Evolutionary conservation across 2,797 vertebrate species (phyloP).

Genomic region (Alfaro cultratus): DNA sequence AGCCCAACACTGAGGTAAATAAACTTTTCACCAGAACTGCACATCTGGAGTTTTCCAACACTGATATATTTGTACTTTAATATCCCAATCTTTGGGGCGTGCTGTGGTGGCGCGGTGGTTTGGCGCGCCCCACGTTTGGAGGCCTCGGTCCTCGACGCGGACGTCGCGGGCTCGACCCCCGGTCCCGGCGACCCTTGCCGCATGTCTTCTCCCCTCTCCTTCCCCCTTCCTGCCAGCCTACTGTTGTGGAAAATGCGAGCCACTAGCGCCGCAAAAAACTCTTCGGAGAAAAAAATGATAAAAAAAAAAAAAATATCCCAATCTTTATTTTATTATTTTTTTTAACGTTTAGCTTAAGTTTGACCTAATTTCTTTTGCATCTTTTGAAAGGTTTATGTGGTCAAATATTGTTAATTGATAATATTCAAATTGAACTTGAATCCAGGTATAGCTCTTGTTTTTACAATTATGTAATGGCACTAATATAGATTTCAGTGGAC

Average conservation of each 20-base stretch:
- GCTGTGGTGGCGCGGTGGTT: too few species aligned
- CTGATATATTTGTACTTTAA: not conserved
- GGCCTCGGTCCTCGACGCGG: too few species aligned
- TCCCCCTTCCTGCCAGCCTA: too few species aligned
- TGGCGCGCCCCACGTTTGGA: too few species aligned
- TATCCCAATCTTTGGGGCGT: not conserved
- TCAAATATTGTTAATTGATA: not conserved
- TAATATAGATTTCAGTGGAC: not conserved
- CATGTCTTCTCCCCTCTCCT: too few species aligned
- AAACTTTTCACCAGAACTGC: not conserved
- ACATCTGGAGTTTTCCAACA: not conserved
- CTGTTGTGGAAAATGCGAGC: too few species aligned
- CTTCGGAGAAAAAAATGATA: too few species aligned
- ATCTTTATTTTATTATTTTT: not conserved
- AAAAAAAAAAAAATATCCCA: too few species aligned
- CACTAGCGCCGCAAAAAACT: too few species aligned
- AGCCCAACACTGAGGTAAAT: not conserved
- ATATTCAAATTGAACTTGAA: not conserved
- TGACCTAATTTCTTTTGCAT: not conserved
- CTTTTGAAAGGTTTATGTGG: not conserved
- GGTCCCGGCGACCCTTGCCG: too few species aligned
- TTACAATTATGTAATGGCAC: not conserved
- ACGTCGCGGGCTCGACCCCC: too few species aligned
- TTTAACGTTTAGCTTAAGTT: not conserved
- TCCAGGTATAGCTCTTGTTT: not conserved